Base-by-base conservation (phyloP, 2,888 invertebrate species). In the Ornithoptera alexandrae region DNA sequence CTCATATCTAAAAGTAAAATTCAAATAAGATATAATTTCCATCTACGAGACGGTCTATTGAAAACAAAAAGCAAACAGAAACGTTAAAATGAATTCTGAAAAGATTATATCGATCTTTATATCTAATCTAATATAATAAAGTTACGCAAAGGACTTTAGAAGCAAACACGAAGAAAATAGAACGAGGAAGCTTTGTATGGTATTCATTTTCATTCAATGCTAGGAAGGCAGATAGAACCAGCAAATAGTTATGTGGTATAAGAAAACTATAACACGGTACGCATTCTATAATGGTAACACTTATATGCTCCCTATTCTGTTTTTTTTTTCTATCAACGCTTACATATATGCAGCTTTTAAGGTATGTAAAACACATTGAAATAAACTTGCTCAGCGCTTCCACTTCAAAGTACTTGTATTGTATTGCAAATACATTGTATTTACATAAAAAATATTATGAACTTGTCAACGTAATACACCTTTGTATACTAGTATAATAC, bases 301-400 rank as follows among this genome's bases (percentile, higher is more conserved):
- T 79, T 81, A 81, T 7, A 42, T 62, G n/a, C 1, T 58, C 57
- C 83, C 82, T 84, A 82, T 77, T 85, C 85, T 85, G 88, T 84
- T 84, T 81, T 81, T 77, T 77, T 22, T 77, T 77, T 73, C 78
- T 79, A 81, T 81, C 83, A 79, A 78, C 71, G 76, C 75, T 74
- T 63, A 69, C 63, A 75, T 75, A 85, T 83, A 30, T 30, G 30
- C 3, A 86, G 79, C 81, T 77, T 75, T 80, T 80, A 80, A 1
- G 1, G 80, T 87, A 87, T 86, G 85, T 85, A 84, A 88, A 87
- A 84, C 81, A 84, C 79, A 86, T 88, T 87, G 79, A 83, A 86
- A 86, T 84, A 83, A 78, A 79, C 12, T 1, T 80, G 74, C 4
- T 36, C 53, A 70, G 53, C 53, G 50, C 17, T 70, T 50, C 18